These are phyloP conservation scores for Halisarca cf. caerulea DNA, from an alignment of 37 sponge, comb jelly and placozoan species.

Conservation along the genomic window DNA sequence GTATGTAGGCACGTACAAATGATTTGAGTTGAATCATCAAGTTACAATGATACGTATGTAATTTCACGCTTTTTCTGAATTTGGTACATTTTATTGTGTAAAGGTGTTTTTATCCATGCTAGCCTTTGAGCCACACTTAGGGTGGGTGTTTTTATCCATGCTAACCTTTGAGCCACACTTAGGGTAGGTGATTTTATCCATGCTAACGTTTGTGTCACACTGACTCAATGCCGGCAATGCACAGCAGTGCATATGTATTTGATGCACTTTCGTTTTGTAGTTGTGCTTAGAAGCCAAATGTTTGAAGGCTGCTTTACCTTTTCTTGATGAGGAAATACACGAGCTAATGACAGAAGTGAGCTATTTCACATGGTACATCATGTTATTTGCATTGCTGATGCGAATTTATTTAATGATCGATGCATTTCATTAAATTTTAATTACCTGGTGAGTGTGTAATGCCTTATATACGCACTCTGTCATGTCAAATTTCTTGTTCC, in stretches of 20 bases:
- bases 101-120: too few relatives aligned
- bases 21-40: too few relatives aligned
- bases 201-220: background rate
- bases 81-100: too few relatives aligned
- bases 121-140: too few relatives aligned
- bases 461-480: too few relatives aligned
- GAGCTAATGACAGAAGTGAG: conserved; percentile 70
- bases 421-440: too few relatives aligned
- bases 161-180: background rate
- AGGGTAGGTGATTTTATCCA: background rate
- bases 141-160: background rate
- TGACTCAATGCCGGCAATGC: background rate
- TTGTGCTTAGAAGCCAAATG: conserved; percentile 84
- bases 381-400: too few relatives aligned
- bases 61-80: too few relatives aligned
- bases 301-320: conserved; percentile 80
- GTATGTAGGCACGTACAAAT: background rate
- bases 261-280: conserved; percentile 32
- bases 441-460: too few relatives aligned
- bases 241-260: background rate
- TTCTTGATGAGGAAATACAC: conserved; percentile 65
- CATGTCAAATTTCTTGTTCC: too few relatives aligned
- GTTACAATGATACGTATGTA: too few relatives aligned
- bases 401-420: too few relatives aligned
- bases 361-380: background rate